Evolutionary conservation across 2,113 vertebrate species (phyloP), one percentile per base, ranked within the genome.

Genomic region (Sander lucioperca): DNA sequence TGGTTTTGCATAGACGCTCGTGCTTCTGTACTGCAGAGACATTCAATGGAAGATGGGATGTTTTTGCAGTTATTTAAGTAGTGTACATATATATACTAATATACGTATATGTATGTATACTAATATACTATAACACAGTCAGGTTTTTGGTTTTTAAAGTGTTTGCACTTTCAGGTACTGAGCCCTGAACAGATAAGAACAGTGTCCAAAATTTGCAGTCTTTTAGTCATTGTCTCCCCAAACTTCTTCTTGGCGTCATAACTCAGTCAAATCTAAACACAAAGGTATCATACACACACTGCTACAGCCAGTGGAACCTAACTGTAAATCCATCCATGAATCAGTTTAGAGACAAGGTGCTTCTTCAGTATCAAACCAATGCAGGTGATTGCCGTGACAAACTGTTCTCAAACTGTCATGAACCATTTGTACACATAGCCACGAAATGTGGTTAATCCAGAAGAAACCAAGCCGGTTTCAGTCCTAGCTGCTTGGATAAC

Each of bases 1-100:
- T 93, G 86, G 69, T 77, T 86, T 89, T 80, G 61, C 59, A 72
- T 80, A 67, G 68, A 81, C 51, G 21, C 25, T 73, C 2, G 3
- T 19, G 64, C 36, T 43, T 65, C 16, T 19, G 19, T 56, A 56
- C 27, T 64, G 12, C 45, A 56, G 48, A 50, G 53, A 67, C 61
- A n/a, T 67, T 80, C 18, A 47, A 18, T 48, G 14, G 47, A 61
- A 12, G 16, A 72, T 19, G 43, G 27, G 39, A n/a, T 57, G 51
- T 65, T 54, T 73, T 39, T 53, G 64, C 54, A 51, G 39, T 53
- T 63, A 11, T 80, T 30, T 63, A 58, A 74, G 18, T 25, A 36
- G 33, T 36, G 9, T 39, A n/a, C n/a, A n/a, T n/a, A n/a, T n/a
- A 2, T 58, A 3, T 15, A 12, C 14, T 11, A 23, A n/a, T 19